A percentile compares a stretch with the other conserved stretches of the same genome.
phyloP scores from a whole-genome alignment of 2,113 vertebrate genomes.

The Lonchura striata region DNA sequence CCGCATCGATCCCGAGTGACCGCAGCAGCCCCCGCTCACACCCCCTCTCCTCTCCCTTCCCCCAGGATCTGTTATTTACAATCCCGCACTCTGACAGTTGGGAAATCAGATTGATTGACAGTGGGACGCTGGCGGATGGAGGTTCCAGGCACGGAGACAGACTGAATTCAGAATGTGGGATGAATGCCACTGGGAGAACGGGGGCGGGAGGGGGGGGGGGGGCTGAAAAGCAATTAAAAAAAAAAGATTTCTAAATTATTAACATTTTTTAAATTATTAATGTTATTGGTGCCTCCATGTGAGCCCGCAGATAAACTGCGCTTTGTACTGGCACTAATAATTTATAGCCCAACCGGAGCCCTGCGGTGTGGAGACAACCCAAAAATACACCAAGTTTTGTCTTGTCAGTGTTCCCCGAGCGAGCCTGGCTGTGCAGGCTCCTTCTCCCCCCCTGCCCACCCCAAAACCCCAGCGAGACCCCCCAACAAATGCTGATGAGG shows the following conservation, averaged over 20 bases:
- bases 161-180: conserved; percentile 45
- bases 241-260: conserved; percentile 77
- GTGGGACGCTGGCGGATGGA: conserved; percentile 76
- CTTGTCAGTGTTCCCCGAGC: not conserved
- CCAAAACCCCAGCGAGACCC: not conserved
- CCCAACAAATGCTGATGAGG: not conserved
- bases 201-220: not conserved
- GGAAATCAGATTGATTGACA: conserved; percentile 85
- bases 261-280: conserved; percentile 79
- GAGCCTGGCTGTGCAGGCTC: not conserved
- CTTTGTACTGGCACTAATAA: conserved; percentile 58
- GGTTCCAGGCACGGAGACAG: conserved; percentile 76
- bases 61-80: conserved; percentile 78
- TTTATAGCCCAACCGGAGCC: conserved; percentile 21
- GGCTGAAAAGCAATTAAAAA: conserved; percentile 68
- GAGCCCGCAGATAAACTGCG: conserved; percentile 59
- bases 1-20: conserved; percentile 77
- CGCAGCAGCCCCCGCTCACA: conserved; percentile 25
- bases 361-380: conserved; percentile 40
- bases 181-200: conserved; percentile 21
- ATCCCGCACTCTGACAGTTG: conserved; percentile 71
- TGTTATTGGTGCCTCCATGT: conserved; percentile 64
- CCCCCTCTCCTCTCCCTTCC: not conserved
- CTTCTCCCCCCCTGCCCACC: not conserved
- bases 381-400: conserved; percentile 19